These are phyloP conservation scores for Drosophila melanosoma DNA, from an alignment of 2,888 invertebrate genomes.

Conservation along the genomic window DNA sequence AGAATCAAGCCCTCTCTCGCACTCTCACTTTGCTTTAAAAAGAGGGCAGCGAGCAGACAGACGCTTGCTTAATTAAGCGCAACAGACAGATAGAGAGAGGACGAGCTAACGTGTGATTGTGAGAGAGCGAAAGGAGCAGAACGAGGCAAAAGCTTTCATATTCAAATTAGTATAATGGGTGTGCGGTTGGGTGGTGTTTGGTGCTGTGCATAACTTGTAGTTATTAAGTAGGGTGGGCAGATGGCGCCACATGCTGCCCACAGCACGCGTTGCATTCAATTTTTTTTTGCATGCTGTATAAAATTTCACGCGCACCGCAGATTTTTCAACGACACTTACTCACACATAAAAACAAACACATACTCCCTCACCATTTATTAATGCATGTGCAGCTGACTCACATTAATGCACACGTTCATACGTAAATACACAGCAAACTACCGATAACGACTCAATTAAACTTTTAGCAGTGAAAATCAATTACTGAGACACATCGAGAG, in stretches of 20 bases:
- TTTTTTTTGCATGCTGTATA: constrained; percentile 33
- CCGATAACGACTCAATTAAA: constrained; percentile 57
- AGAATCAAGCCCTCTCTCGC: constrained; percentile 16
- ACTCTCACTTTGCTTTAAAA: constrained; percentile 28
- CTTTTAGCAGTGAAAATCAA: constrained; percentile 52
- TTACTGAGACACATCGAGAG: constrained; percentile 52
- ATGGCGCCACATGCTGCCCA: constrained; percentile 45
- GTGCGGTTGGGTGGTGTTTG: constrained; percentile 10
- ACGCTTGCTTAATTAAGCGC: constrained; percentile 74
- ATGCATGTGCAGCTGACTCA: neutral
- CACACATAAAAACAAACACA: neutral
- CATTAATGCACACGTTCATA: neutral
- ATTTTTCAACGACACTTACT: constrained; percentile 41
- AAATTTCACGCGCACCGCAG: constrained; percentile 44
- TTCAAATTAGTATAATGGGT: constrained; percentile 11
- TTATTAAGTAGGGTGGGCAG: constrained; percentile 30
- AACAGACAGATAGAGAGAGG: constrained; percentile 35
- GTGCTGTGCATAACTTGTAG: constrained; percentile 23
- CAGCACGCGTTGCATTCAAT: constrained; percentile 49
- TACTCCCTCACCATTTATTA: neutral
- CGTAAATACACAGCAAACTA: constrained; percentile 25
- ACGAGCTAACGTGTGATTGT: neutral
- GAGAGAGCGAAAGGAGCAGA: constrained; percentile 12
- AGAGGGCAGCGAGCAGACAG: constrained; percentile 47
- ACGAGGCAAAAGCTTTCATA: constrained; percentile 33